phyloP scores from a whole-genome alignment of 2,797 vertebrate species.

The Squalus acanthias region DNA sequence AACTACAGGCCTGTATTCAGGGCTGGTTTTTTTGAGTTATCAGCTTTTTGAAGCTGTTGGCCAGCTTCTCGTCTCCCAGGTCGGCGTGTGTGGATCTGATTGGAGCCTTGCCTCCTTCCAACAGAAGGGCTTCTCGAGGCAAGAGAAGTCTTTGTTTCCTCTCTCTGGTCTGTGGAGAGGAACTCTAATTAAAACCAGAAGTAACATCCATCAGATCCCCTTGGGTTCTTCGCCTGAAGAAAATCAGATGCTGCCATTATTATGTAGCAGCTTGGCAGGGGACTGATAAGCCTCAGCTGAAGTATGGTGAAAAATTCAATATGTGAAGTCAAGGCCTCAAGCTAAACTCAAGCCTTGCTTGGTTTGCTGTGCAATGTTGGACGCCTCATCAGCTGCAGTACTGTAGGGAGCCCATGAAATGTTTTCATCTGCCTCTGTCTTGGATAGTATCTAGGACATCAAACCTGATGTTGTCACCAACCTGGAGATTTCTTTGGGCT shows the following conservation, averaged over 20 bases:
- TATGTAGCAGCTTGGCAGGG: not conserved
- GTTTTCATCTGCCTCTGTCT: not conserved
- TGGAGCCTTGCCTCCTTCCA: not conserved
- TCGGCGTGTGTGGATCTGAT: not conserved
- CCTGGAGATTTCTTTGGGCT: not conserved
- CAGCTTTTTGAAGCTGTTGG: not conserved
- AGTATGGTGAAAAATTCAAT: not conserved
- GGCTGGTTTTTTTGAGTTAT: not conserved
- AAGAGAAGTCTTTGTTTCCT: slow-evolving; percentile 30
- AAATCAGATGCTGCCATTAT: slow-evolving; percentile 14
- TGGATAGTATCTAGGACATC: not conserved
- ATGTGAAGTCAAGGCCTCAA: not conserved
- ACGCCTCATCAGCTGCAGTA: not conserved
- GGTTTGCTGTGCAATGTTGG: not conserved
- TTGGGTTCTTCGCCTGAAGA: slow-evolving; percentile 4
- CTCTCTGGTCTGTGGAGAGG: not conserved
- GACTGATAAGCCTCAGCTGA: not conserved
- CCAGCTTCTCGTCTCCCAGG: not conserved
- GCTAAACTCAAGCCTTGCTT: slow-evolving; percentile 19
- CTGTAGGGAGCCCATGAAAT: not conserved
- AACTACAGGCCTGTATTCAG: not conserved
- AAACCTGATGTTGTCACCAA: not conserved
- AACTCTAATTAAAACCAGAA: slow-evolving; percentile 33
- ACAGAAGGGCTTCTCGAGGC: slow-evolving; percentile 13
- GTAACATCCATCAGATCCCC: not conserved